Conservation (phyloP, 2,797 vertebrate species). For the Pseudotriccus pelzelni region DNA sequence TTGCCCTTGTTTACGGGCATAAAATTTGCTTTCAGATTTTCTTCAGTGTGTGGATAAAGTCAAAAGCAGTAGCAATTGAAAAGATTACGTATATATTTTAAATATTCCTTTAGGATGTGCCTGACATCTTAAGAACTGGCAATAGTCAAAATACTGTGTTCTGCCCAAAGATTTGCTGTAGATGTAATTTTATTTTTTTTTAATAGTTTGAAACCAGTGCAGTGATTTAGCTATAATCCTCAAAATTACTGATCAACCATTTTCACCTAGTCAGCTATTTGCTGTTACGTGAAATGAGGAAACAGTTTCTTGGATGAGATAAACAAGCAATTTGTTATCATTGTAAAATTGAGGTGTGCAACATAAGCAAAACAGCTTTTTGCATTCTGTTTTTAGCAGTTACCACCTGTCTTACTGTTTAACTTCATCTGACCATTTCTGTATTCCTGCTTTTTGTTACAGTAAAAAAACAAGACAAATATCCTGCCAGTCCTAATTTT, state of each 20-base stretch:
- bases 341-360: neutral
- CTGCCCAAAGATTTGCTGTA: neutral
- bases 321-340: neutral
- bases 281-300: neutral
- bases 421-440: neutral
- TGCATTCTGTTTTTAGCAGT: neutral
- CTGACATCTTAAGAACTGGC: neutral
- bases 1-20: neutral
- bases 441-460: neutral
- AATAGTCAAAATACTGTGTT: neutral
- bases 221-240: neutral
- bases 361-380: neutral
- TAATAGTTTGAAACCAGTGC: neutral
- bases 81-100: neutral
- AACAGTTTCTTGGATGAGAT: neutral
- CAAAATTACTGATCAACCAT: conserved; percentile 1
- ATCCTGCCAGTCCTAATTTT: neutral
- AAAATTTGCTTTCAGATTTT: neutral
- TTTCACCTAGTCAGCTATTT: conserved; percentile 27
- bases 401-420: neutral
- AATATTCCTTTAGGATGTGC: neutral
- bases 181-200: neutral
- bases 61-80: neutral
- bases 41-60: neutral
- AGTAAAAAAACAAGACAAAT: neutral